phyloP scores from a whole-genome alignment of 2,113 vertebrate species.

The Hippocampus mohnikei region DNA sequence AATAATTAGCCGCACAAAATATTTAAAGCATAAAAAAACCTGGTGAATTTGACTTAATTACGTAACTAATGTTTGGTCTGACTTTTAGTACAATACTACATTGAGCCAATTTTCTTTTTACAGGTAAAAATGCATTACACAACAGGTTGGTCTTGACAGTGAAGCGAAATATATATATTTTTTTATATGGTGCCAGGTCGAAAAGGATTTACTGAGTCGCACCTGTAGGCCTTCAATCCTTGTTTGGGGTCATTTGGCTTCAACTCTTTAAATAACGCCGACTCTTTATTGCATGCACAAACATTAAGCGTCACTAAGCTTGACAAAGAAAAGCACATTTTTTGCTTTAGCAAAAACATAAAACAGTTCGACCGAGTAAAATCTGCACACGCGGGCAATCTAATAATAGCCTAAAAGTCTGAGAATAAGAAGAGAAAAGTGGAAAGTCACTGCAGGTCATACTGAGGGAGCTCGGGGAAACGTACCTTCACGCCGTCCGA shows the following conservation, averaged over 20 bases:
- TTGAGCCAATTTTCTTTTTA: no score
- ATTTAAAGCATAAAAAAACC: no score
- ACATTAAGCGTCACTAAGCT: neutral
- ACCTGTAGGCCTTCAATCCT: neutral
- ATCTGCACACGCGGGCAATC: neutral
- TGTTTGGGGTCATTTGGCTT: neutral
- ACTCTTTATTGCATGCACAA: neutral
- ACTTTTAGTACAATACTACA: no score
- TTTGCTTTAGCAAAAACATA: neutral
- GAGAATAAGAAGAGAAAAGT: neutral
- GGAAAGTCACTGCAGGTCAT: neutral
- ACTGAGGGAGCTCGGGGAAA: slow-evolving; percentile 11
- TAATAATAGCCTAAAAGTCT: neutral
- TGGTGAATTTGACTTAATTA: no score
- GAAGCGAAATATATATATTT: no score
- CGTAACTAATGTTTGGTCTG: no score
- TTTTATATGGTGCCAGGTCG: no score
- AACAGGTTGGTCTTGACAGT: no score
- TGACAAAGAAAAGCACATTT: neutral
- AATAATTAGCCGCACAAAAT: no score
- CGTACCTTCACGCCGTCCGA: slow-evolving; percentile 97
- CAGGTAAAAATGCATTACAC: no score
- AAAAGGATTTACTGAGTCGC: no score
- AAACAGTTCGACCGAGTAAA: neutral
- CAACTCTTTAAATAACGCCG: neutral